Evolutionary conservation across 2,797 vertebrate genomes (phyloP).

Genomic region (Hydrophis major): DNA sequence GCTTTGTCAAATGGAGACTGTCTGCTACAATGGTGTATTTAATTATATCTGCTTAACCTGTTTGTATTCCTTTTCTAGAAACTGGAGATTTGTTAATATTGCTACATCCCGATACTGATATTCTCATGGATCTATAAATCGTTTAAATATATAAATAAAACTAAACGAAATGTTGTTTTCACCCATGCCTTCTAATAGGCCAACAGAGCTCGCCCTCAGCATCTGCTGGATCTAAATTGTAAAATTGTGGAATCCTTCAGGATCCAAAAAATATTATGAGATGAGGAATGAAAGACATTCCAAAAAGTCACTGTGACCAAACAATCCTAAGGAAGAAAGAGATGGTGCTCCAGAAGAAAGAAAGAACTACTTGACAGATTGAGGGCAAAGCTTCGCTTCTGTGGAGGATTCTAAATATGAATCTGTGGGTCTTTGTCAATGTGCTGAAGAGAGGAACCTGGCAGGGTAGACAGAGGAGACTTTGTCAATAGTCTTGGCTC

Average conservation of each 20-base stretch:
- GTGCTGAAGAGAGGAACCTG: constrained; percentile 76
- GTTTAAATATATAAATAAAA: background rate
- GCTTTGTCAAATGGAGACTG: background rate
- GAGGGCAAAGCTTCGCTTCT: constrained; percentile 59
- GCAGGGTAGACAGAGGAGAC: constrained; percentile 84
- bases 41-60: background rate
- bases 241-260: background rate
- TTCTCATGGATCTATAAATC: background rate
- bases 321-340: background rate
- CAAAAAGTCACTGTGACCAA: background rate
- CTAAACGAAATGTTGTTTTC: background rate
- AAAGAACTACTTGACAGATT: constrained; percentile 38
- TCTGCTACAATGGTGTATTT: background rate
- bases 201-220: background rate
- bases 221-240: background rate
- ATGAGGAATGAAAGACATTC: background rate
- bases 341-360: background rate
- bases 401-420: constrained; percentile 79
- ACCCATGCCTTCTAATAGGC: background rate
- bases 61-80: background rate
- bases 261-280: background rate
- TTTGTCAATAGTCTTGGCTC: constrained; percentile 79
- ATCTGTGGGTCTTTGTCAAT: constrained; percentile 75
- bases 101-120: background rate
- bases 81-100: background rate